Percentiles rank a stretch among this genome's conserved stretches.
Conservation (phyloP, 2,113 vertebrate species). For the Gallinago undulata region DNA sequence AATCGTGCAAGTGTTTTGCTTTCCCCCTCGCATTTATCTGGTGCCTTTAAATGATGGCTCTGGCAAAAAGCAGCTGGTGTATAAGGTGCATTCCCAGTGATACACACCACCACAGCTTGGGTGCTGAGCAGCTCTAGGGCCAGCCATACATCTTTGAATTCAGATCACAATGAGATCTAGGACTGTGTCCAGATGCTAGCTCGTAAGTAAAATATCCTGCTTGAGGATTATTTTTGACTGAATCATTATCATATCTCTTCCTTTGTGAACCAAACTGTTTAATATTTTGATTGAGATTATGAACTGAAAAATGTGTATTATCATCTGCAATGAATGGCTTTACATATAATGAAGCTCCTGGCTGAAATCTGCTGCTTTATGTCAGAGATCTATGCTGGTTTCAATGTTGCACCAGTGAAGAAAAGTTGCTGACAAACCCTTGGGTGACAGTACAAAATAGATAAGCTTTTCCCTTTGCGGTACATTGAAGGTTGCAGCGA, state of each 20-base stretch:
- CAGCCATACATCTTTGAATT: not conserved
- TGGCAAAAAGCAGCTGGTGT: not conserved
- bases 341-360: not conserved
- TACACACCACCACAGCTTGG: not conserved
- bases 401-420: not conserved
- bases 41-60: not conserved
- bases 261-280: not conserved
- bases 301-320: not conserved
- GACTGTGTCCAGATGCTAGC: not conserved
- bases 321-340: not conserved
- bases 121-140: not conserved
- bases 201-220: not conserved
- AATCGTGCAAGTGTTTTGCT: not conserved
- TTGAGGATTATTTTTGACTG: not conserved
- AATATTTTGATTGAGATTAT: not conserved
- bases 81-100: not conserved
- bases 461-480: accelerated
- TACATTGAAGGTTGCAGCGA: not conserved
- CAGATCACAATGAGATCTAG: not conserved
- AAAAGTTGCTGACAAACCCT: not conserved
- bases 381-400: accelerated
- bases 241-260: not conserved
- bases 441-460: not conserved
- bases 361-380: not conserved
- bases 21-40: not conserved